phyloP scores from a whole-genome alignment of 2,797 vertebrate species.

The Sebastes trivittatus region DNA sequence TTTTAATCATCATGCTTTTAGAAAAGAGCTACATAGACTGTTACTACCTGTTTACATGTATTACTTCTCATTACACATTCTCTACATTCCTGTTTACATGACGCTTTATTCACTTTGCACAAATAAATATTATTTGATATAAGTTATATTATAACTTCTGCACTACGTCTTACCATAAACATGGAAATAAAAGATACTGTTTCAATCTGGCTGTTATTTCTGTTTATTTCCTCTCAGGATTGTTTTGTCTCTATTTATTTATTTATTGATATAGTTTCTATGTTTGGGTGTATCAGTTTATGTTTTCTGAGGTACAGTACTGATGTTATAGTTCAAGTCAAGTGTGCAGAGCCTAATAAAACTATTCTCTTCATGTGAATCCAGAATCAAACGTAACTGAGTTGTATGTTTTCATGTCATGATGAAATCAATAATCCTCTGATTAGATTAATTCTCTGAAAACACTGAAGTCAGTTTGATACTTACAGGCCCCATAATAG shows the following conservation, averaged over 20 bases:
- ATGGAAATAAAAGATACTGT: too few species aligned
- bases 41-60: background rate
- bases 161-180: background rate
- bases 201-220: too few species aligned
- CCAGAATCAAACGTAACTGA: too few species aligned
- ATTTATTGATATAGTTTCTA: too few species aligned
- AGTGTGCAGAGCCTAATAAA: background rate
- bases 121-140: background rate
- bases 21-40: background rate
- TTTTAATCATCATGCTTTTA: background rate
- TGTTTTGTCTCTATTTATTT: background rate
- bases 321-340: too few species aligned
- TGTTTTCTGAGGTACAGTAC: too few species aligned
- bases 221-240: background rate
- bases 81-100: background rate
- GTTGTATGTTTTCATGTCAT: background rate
- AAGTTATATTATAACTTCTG: background rate
- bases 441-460: background rate
- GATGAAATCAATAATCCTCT: background rate
- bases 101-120: background rate
- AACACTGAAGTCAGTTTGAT: background rate
- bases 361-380: background rate
- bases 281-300: too few species aligned
- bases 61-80: background rate
- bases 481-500: constrained; percentile 89